A percentile compares a stretch with the other conserved stretches of the same genome.
Conservation (phyloP, 2,797 vertebrate species). For the Lepus townsendii region DNA sequence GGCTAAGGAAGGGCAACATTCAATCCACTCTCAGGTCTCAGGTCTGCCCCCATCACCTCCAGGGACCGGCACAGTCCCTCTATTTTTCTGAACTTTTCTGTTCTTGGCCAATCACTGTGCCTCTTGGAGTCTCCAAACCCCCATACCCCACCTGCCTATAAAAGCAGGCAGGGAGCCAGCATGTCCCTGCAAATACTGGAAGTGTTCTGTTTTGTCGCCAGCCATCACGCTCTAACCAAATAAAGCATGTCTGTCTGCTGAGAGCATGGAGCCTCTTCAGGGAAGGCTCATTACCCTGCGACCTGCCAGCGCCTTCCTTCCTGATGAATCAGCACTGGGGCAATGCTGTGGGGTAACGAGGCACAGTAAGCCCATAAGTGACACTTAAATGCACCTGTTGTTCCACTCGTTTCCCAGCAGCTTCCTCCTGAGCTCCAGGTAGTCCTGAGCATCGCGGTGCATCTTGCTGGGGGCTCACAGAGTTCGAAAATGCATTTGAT, state of each 20-base stretch:
- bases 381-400: constrained; percentile 85
- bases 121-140: background rate
- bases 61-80: background rate
- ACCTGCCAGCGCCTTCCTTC: constrained; percentile 64
- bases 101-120: constrained; percentile 4
- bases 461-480: constrained; percentile 17
- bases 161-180: constrained; percentile 74
- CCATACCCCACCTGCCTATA: rapidly evolving
- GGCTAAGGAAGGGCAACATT: background rate
- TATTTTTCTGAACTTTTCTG: constrained; percentile 30
- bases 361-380: constrained; percentile 81
- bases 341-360: constrained; percentile 80
- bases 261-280: constrained; percentile 69
- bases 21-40: constrained; percentile 51
- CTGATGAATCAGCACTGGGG: constrained; percentile 60
- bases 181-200: constrained; percentile 17
- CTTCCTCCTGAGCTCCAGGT: constrained; percentile 71
- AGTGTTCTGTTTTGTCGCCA: constrained; percentile 66
- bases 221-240: constrained; percentile 61
- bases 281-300: constrained; percentile 68
- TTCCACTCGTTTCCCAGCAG: constrained; percentile 62
- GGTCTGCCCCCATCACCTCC: constrained; percentile 63
- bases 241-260: constrained; percentile 60
- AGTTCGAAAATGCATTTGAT: constrained; percentile 44
- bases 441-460: constrained; percentile 66